phyloP scores from a whole-genome alignment of 2,888 invertebrate genomes.

The Ophioninae sp. region DNA sequence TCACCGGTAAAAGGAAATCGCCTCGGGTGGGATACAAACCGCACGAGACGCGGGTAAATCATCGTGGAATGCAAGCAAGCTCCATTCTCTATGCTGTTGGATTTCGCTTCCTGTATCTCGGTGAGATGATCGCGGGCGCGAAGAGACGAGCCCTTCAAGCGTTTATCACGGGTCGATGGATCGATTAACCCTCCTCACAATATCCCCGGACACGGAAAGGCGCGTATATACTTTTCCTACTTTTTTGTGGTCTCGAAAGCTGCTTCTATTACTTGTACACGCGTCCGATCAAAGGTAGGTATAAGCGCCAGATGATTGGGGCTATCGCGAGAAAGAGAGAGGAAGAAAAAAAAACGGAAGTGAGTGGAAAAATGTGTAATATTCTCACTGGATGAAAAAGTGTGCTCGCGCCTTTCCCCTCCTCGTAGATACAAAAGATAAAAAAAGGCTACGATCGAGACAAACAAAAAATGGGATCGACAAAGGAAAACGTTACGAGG shows the following conservation, averaged over 20 bases:
- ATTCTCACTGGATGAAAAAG: constrained; percentile 11
- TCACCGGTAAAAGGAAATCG: constrained; percentile 48
- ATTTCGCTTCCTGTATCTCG: constrained; percentile 54
- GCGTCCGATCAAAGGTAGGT: constrained; percentile 35
- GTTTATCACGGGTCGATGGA: constrained; percentile 77
- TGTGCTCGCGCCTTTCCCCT: constrained; percentile 22
- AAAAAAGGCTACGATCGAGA: constrained; percentile 12
- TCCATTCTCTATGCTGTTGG: constrained; percentile 31
- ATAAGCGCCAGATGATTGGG: constrained; percentile 38
- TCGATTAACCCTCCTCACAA: constrained; percentile 77
- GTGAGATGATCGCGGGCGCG: constrained; percentile 36
- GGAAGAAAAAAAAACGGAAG: neutral
- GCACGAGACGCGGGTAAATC: constrained; percentile 61
- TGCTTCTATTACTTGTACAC: constrained; percentile 69
- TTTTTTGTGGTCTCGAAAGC: constrained; percentile 67
- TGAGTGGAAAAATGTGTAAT: neutral
- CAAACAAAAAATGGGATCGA: constrained; percentile 8
- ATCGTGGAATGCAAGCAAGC: constrained; percentile 56
- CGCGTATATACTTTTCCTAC: constrained; percentile 35
- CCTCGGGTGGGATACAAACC: constrained; percentile 53
- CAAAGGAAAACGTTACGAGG: neutral
- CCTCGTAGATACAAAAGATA: constrained; percentile 2
- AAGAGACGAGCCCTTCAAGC: constrained; percentile 58
- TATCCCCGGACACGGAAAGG: constrained; percentile 49
- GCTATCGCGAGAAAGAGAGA: constrained; percentile 7